Base-by-base conservation (phyloP, 2,888 invertebrate genomes). In the Daptonema setosum region DNA sequence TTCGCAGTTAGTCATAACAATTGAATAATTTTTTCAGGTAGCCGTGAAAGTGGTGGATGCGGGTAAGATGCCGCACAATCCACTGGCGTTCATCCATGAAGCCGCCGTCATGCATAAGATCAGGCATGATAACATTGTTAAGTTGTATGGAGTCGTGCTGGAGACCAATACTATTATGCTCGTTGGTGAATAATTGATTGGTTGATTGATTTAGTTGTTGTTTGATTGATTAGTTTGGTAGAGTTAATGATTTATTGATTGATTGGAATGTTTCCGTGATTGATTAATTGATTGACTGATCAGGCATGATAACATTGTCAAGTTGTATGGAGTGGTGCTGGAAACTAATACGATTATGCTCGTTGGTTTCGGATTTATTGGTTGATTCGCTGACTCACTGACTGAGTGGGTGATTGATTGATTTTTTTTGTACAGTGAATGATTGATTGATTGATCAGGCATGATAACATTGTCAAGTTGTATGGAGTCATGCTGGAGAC, bases 101-200 rank as follows among this genome's bases (percentile, higher is more conserved):
- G 95, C 95, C 0, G 87, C 87, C 17, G 88, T 93, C 62, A 93
- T 97, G 93, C 91, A 95, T 72, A 82, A 85, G 61, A 88, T 95
- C 65, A 87, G 91, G 71, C 91, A 95, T 71, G 87, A 88, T 59
- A 87, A 90, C 71, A 90, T 97, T 64, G 93, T 95, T 2, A 78
- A 90, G n/a, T 77, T 97, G 58, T 95, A 87, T 71, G 97, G 97
- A 1, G 93, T 97, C 22, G 95, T 93, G 2, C 76, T 95, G 57
- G 90, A 91, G 68, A 82, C 88, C 54, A 85, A 87, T 67, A 80
- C 84, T 1, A 74, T 88, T 60, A 87, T 78, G 78, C 65, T 79
- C 70, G 78, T 78, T 65, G 63, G 71, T 62, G 5, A 2, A 24
- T n/a, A 24, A 51, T 8, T 26, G 5, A 26, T 24, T 11, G 8